Evolutionary conservation across 2,888 invertebrate species (phyloP), one percentile per base, ranked within the genome.

Genomic region (Apocheima hispidaria): DNA sequence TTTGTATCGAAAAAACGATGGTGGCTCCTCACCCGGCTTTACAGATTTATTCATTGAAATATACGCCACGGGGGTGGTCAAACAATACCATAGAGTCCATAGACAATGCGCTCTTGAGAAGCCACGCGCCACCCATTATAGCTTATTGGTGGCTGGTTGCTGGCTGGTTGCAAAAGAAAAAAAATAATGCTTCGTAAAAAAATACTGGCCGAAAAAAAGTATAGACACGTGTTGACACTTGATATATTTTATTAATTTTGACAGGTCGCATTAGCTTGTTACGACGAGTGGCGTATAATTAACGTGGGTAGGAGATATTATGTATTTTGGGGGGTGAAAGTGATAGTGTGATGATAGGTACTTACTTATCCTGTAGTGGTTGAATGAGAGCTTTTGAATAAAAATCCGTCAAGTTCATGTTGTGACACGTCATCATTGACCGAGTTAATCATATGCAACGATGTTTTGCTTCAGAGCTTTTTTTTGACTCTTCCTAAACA

Each of bases 191-290:
- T 7, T 6, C 6, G 18, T n/a, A 35, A 41, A 36, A 57, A 40
- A 18, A 57, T 30, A 55, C 51, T 51, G 51, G 38, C 50, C 36
- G 43, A 28, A 46, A 60, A n/a, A 60, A 48, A 46, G 51, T 46
- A 36, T 46, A 16, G 61, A 35, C 89, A 87, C 89, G 88, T 77
- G 89, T 73, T 82, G 83, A 81, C 84, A 88, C 89, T 88, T 78
- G 87, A 88, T 88, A 88, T 71, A 87, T 79, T 88, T 87, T 84
- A 88, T 88, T 88, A 88, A 86, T 87, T 83, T 72, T 79, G 84
- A 83, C 83, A 82, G 79, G 69, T 79, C 78, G 55, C 78, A 86
- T 86, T 86, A 83, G 82, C 83, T 87, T 81, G 83, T 87, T 88
- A 85, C 74, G 59, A 58, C 71, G 66, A 65, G 58, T 62, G 62